These are phyloP conservation scores for Liasis olivaceus DNA, from an alignment of 2,797 vertebrate species.

Conservation along the genomic window DNA sequence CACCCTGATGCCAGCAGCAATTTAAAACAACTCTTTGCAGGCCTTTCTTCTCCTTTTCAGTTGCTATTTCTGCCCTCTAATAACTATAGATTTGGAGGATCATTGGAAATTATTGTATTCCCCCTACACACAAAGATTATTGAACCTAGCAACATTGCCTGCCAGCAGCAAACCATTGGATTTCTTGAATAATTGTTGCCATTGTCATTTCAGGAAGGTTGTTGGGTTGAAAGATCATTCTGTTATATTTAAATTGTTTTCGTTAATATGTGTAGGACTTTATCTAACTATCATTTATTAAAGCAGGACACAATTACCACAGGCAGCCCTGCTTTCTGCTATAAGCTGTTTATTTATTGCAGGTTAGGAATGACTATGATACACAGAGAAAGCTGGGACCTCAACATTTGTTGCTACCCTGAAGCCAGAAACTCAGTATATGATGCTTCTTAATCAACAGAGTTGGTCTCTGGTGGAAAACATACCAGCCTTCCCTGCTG, in stretches of 20 bases:
- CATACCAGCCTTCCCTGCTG: accelerated
- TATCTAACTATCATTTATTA: constrained; percentile 63
- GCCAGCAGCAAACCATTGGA: constrained; percentile 66
- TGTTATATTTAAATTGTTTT: constrained; percentile 56
- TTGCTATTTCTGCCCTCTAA: constrained; percentile 55
- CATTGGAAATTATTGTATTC: constrained; percentile 56
- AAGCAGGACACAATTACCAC: constrained; percentile 58
- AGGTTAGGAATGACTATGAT: constrained; percentile 22
- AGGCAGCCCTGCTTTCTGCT: constrained; percentile 7
- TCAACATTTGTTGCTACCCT: constrained; percentile 47
- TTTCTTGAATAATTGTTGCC: constrained; percentile 75
- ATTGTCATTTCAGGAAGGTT: constrained; percentile 72
- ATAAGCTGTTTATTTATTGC: constrained; percentile 22
- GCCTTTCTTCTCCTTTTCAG: not conserved
- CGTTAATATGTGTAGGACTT: constrained; percentile 61
- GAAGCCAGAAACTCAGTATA: constrained; percentile 24
- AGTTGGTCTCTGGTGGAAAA: constrained; percentile 6
- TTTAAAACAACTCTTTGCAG: constrained; percentile 61
- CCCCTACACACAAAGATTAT: constrained; percentile 69
- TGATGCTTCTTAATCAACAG: constrained; percentile 7
- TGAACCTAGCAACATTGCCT: constrained; percentile 56
- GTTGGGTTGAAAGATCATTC: constrained; percentile 71
- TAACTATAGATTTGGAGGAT: constrained; percentile 61
- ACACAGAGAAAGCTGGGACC: constrained; percentile 25
- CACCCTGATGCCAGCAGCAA: constrained; percentile 65